Percentiles rank a stretch among this genome's conserved stretches.
Evolutionary conservation across 2,888 invertebrate species (phyloP).

Genomic region (Dynastes tityus): DNA sequence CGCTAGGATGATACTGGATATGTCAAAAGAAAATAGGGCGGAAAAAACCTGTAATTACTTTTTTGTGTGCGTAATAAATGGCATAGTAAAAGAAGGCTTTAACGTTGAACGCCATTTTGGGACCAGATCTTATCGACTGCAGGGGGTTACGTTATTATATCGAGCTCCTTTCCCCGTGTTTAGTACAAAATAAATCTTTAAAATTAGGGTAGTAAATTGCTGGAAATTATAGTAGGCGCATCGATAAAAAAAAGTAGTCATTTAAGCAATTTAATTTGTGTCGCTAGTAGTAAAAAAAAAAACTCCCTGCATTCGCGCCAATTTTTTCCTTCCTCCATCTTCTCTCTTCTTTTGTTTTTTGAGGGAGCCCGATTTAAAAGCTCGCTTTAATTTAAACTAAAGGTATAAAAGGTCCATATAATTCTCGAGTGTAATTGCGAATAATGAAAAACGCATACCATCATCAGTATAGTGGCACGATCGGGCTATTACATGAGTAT

Average conservation of each 20-base stretch:
- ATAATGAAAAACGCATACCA: constrained; percentile 64
- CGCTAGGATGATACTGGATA: neutral
- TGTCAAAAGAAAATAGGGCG: constrained; percentile 22
- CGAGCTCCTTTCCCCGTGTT: constrained; percentile 54
- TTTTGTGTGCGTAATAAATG: constrained; percentile 49
- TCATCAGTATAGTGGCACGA: constrained; percentile 47
- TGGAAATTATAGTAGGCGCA: constrained; percentile 59
- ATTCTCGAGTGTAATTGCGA: constrained; percentile 63
- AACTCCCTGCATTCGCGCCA: constrained; percentile 36
- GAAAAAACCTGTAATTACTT: constrained; percentile 48
- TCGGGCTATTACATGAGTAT: constrained; percentile 49
- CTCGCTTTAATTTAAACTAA: constrained; percentile 64
- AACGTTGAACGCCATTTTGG: constrained; percentile 49
- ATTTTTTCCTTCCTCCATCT: constrained; percentile 27
- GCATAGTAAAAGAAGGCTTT: constrained; percentile 49
- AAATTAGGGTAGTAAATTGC: constrained; percentile 63
- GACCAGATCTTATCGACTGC: constrained; percentile 46
- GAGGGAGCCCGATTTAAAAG: constrained; percentile 37
- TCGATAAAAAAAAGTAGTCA: constrained; percentile 63
- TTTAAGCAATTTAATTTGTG: constrained; percentile 66
- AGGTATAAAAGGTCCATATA: constrained; percentile 65
- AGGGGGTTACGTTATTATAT: constrained; percentile 51
- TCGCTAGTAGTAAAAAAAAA: constrained; percentile 57
- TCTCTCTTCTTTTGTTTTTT: neutral
- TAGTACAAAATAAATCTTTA: constrained; percentile 62